Evolutionary conservation across 2,113 vertebrate species (phyloP).

Genomic region (Lipophrys pholis): DNA sequence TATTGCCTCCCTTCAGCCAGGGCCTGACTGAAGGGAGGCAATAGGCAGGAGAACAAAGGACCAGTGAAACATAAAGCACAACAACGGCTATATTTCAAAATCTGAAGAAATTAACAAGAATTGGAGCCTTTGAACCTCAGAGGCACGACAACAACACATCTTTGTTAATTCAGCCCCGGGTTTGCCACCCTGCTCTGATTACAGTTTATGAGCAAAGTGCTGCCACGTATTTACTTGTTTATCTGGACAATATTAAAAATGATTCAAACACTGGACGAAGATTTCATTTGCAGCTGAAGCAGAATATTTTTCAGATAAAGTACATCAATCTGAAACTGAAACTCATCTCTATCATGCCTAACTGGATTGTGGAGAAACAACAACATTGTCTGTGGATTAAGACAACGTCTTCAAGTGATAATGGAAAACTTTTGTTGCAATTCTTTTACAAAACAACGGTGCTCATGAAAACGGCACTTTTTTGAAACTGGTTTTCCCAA

Average conservation of each 20-base stretch:
- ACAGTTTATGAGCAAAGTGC: neutral
- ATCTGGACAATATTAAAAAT: neutral
- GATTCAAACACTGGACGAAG: neutral
- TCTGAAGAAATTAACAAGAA: slow-evolving; percentile 46
- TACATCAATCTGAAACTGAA: neutral
- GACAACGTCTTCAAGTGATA: too few species aligned
- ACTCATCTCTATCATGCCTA: too few species aligned
- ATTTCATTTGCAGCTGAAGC: neutral
- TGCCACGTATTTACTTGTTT: neutral
- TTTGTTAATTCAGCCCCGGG: slow-evolving; percentile 32
- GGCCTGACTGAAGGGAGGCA: slow-evolving; percentile 18
- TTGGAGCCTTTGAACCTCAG: slow-evolving; percentile 24
- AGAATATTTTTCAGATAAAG: neutral
- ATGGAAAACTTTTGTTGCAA: too few species aligned
- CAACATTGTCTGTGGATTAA: too few species aligned
- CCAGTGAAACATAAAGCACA: slow-evolving; percentile 42
- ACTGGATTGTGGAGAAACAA: too few species aligned
- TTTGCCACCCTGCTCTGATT: slow-evolving; percentile 28
- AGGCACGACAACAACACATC: neutral
- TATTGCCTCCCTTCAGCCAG: too few species aligned
- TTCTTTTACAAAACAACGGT: too few species aligned
- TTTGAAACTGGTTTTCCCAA: too few species aligned
- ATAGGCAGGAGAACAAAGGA: slow-evolving; percentile 23
- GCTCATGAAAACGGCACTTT: too few species aligned
- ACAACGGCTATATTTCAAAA: slow-evolving; percentile 38